phyloP scores from a whole-genome alignment of 2,113 vertebrate genomes.

The Antechinus stuartii region DNA sequence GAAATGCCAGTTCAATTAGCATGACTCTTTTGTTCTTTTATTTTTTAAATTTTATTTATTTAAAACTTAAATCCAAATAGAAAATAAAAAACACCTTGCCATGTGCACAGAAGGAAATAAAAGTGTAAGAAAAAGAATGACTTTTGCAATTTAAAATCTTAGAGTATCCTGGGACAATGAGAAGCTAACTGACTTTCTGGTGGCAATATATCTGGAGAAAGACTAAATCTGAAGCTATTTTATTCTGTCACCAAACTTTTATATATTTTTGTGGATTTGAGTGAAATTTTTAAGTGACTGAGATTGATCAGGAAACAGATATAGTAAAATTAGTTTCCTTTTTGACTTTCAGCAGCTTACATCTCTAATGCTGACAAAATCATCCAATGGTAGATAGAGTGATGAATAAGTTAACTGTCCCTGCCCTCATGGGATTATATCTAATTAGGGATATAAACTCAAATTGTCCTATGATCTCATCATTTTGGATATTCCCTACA shows the following conservation, averaged over 20 bases:
- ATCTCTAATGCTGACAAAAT: background rate
- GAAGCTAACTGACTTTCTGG: background rate
- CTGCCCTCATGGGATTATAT: background rate
- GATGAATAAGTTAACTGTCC: background rate
- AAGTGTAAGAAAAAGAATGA: no score
- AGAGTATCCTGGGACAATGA: background rate
- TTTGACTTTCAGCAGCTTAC: background rate
- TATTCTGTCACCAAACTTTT: background rate
- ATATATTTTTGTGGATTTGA: conserved; percentile 60
- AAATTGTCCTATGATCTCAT: background rate
- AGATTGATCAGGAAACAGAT: conserved; percentile 33
- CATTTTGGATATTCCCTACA: background rate
- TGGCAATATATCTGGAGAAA: conserved; percentile 2
- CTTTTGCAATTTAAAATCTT: background rate
- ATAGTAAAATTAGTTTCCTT: conserved; percentile 5
- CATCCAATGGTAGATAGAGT: background rate
- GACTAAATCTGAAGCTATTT: background rate
- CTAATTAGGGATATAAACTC: background rate
- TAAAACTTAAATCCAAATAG: no score
- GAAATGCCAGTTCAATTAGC: background rate
- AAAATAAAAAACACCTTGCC: no score
- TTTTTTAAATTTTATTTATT: no score
- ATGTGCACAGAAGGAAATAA: no score
- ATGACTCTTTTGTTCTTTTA: background rate
- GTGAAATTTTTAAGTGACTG: conserved; percentile 12